phyloP scores from a whole-genome alignment of 1,140 invertebrate species.

The silkworm (Bombyx mori) region ASM3026992v2 NC_085112.1:6196501-6197000 shows the following conservation, averaged over 20 bases:
- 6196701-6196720: not conserved
- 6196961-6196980: slow-evolving; percentile 30
- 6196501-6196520: slow-evolving; percentile 29
- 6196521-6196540: slow-evolving; percentile 8
- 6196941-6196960: slow-evolving; percentile 57
- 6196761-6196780: not conserved
- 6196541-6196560: slow-evolving; percentile 43
- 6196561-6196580: slow-evolving; percentile 4
- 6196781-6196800: slow-evolving; percentile 12
- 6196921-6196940: slow-evolving; percentile 57
- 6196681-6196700: not conserved
- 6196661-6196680: not conserved
- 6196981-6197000: too few species aligned
- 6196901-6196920: slow-evolving; percentile 60
- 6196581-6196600: too few species aligned
- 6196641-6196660: not conserved
- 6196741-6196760: not conserved
- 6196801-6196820: slow-evolving; percentile 51
- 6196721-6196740: not conserved
- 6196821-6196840: slow-evolving; percentile 68
- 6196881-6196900: slow-evolving; percentile 44
- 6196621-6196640: not conserved
- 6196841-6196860: slow-evolving; percentile 54
- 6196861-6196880: slow-evolving; percentile 47
- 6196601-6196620: not conserved